phyloP scores from a whole-genome alignment of 2,113 vertebrate genomes.

The Halichoeres trimaculatus region DNA sequence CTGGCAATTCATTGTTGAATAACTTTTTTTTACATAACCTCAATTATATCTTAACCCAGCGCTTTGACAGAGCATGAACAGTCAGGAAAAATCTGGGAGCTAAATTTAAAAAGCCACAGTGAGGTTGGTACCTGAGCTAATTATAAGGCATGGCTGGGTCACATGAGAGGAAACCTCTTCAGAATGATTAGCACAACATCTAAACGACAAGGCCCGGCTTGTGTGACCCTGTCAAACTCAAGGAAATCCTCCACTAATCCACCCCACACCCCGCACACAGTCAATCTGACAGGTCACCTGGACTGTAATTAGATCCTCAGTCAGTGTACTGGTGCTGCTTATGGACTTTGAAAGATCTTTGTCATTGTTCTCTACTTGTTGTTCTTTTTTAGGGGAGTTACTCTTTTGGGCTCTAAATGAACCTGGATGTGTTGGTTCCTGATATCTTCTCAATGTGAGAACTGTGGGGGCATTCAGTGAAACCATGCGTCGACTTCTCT shows the following conservation, averaged over 20 bases:
- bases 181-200: slow-evolving; percentile 56
- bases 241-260: slow-evolving; percentile 82
- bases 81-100: background rate
- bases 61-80: background rate
- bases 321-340: slow-evolving; percentile 17
- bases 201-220: slow-evolving; percentile 32
- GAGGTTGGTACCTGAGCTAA: slow-evolving; percentile 7
- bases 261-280: background rate
- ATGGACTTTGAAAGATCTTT: slow-evolving; percentile 53
- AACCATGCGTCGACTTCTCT: slow-evolving; percentile 85
- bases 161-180: slow-evolving; percentile 58
- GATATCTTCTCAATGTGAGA: slow-evolving; percentile 61
- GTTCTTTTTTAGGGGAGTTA: slow-evolving; percentile 35
- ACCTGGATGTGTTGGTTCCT: slow-evolving; percentile 58
- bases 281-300: slow-evolving; percentile 71
- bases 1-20: background rate
- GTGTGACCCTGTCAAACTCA: slow-evolving; percentile 66
- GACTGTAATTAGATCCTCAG: slow-evolving; percentile 59
- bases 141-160: slow-evolving; percentile 30
- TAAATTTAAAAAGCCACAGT: background rate
- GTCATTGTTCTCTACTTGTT: slow-evolving; percentile 19
- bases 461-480: slow-evolving; percentile 53
- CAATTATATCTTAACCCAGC: background rate
- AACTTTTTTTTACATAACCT: background rate
- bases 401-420: slow-evolving; percentile 23